Base-by-base conservation (phyloP, 1,140 invertebrate genomes). In the Drosophila nannoptera region DNA sequence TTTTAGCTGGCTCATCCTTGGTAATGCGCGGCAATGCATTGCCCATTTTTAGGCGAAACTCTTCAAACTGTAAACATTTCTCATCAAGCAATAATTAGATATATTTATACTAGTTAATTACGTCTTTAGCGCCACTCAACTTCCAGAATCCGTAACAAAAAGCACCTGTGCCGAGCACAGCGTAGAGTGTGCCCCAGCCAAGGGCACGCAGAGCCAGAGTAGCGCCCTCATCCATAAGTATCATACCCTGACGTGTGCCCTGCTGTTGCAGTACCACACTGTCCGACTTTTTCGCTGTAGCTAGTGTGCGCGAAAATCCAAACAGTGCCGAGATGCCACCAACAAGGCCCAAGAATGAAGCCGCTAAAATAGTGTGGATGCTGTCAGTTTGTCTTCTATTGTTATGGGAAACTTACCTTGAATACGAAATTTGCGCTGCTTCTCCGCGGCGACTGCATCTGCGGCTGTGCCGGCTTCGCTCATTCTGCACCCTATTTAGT, bases 71-170 rank as follows among this genome's bases (percentile, higher is more conserved):
- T 8, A 12, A 5, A 45, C 5, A 43, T 43, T 3, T 12, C 3
- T 14, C 12, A 14, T 14, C 4, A 14, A 16, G 5, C 32, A 42
- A 0, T 9, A 7, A 53, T 3, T 0, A 35, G 40, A 4, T 53
- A 43, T 49, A 35, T 6, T 31, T 4, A 6, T 12, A 12, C 43
- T 4, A 12, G 32, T 14, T 31, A 66, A 62, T 90, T 87, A 95
- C 94, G 92, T 95, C 92, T 75, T 93, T 92, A 33, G 95, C 96
- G 67, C 96, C 97, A 35, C 96, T 94, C 6, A 97, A 75, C 91
- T 97, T 98, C 95, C 96, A 98, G 60, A 97, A 93, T 8, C 92
- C 92, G 90, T 94, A 97, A 88, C 94, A 96, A 58, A 98, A 90
- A 48, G 95, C 83, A 9, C 95, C 92, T 73, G 96, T 96, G 8